Conservation (phyloP, 1,140 invertebrate genomes). For the Rhizoglyphus robini region DNA sequence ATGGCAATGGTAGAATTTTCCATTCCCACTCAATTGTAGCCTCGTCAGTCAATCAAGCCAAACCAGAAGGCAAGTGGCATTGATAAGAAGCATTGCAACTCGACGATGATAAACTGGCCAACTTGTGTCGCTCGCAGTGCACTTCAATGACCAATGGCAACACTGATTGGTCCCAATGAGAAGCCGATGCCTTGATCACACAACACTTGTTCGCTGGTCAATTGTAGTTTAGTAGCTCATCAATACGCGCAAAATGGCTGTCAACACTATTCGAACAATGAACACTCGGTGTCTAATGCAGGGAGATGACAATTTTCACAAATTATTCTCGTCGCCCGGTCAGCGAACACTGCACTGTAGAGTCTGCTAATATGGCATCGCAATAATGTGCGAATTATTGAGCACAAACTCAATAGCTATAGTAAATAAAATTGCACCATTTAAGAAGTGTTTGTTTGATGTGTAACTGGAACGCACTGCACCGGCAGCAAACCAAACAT, state of each 20-base stretch:
- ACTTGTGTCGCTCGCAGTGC: background rate
- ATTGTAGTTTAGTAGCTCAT: background rate
- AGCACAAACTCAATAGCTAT: background rate
- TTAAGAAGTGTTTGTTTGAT: background rate
- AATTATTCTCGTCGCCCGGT: background rate
- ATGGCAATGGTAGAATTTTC: background rate
- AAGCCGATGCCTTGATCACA: too few relatives aligned
- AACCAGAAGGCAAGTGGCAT: background rate
- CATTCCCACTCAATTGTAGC: too few relatives aligned
- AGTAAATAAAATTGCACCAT: slow-evolving; percentile 10
- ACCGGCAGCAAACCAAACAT: background rate
- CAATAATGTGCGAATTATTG: slow-evolving; percentile 14
- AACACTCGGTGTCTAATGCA: too few relatives aligned
- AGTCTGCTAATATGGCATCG: background rate
- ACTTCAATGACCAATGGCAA: background rate
- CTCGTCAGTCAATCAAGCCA: background rate
- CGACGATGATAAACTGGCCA: background rate
- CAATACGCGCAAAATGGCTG: background rate
- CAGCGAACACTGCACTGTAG: background rate
- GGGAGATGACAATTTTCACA: slow-evolving; percentile 9
- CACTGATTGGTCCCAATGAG: background rate
- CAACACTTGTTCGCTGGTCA: too few relatives aligned
- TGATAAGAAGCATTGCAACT: background rate
- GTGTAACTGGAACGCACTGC: background rate
- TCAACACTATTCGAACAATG: background rate